Evolutionary conservation across 2,113 vertebrate genomes (phyloP).

Genomic region (Lasiurus borealis): DNA sequence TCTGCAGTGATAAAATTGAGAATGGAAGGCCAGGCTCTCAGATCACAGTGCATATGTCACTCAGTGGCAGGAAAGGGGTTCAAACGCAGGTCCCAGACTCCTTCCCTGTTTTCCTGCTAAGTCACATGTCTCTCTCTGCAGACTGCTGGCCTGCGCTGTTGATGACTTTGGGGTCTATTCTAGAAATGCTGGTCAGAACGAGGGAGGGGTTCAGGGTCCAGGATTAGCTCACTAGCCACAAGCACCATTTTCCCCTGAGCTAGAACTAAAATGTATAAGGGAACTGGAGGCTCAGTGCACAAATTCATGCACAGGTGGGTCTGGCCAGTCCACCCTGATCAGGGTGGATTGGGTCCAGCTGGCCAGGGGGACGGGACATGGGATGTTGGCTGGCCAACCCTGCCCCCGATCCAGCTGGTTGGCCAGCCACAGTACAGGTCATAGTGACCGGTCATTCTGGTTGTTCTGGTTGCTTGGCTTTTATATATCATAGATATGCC

Average conservation of each 20-base stretch:
- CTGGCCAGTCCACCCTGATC: too few species aligned
- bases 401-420: accelerated
- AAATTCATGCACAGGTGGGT: too few species aligned
- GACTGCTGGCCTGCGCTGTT: conserved; percentile 55
- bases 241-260: conserved; percentile 62
- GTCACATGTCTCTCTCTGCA: conserved; percentile 66
- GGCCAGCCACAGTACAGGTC: too few species aligned
- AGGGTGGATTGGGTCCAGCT: too few species aligned
- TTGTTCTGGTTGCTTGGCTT: too few species aligned
- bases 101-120: not conserved
- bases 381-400: too few species aligned
- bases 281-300: not conserved
- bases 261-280: conserved; percentile 71
- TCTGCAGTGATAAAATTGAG: not conserved
- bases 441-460: too few species aligned
- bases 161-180: conserved; percentile 71
- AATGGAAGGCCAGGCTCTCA: not conserved
- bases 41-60: not conserved
- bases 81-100: not conserved
- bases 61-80: not conserved
- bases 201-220: conserved; percentile 59
- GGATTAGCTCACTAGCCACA: conserved; percentile 61
- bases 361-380: too few species aligned
- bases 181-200: conserved; percentile 52
- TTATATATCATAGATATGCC: conserved; percentile 52